Base-by-base conservation (phyloP, 2,888 invertebrate genomes). In the Ganaspis brasiliensis region DNA sequence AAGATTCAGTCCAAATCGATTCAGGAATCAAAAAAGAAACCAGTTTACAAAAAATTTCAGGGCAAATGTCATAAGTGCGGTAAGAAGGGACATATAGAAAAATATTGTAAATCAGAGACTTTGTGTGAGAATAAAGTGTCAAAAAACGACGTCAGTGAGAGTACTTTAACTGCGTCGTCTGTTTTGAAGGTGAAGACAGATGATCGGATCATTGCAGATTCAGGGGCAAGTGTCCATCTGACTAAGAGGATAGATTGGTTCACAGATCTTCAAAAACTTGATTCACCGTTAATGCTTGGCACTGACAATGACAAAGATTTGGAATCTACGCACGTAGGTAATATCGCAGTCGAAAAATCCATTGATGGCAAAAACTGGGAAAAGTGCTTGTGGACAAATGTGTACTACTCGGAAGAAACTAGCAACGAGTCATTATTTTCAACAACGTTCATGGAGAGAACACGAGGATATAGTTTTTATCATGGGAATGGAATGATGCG, bases 401-500 rank as follows among this genome's bases (percentile, higher is more conserved):
- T 78, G 19, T 75, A 70, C n/a, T 75, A 78, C 14, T 3, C 40
- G 10, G 10, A 40, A 40, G 40, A 12, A 40, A 79, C 74, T 56
- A 35, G 40, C 10, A 31, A 10, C 52, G 75, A 73, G 57, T 76
- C 75, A 10, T 26, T 75, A n/a, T 73, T 78, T 52, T 76, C 73
- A 10, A 78, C 71, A 3, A 73, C 21, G 12, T 78, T 70, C 26
- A 78, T 78, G 73, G 75, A 78, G 4, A 71, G 14, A 14, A 76
- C 19, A 6, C 72, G 73, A 70, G 73, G 73, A 40, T 78, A 75
- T 52, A 9, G 73, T 9, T 78, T 75, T 10, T 78, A 78, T 37
- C 78, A 75, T 24, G 78, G 73, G 49, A 52, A 75, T 35, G 75
- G 73, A 59, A 55, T 75, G 31, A 72, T 78, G 67, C 26, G 67